Percentiles rank a stretch among this genome's conserved stretches.
Evolutionary conservation across 2,113 vertebrate genomes (phyloP).

Genomic region (Chinchilla lanigera): DNA sequence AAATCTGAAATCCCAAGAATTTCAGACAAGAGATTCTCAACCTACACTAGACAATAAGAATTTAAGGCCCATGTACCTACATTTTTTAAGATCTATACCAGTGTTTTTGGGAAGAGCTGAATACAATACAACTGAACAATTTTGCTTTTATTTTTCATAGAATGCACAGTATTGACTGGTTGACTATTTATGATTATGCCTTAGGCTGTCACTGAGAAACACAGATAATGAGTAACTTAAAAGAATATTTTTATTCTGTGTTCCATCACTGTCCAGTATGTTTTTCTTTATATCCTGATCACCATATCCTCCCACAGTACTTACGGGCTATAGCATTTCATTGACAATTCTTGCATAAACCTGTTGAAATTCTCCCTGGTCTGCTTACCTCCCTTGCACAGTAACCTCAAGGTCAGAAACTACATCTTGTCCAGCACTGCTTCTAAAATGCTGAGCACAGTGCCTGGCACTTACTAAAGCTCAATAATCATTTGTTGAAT

Average conservation of each 20-base stretch:
- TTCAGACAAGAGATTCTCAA: not conserved
- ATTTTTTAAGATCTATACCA: not conserved
- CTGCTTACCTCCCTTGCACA: not conserved
- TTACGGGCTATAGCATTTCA: not conserved
- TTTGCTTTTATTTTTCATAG: not conserved
- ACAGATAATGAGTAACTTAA: not conserved
- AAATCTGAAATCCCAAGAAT: not conserved
- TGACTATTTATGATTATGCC: not conserved
- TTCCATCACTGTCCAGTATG: not conserved
- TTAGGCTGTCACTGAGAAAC: not conserved
- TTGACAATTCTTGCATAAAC: conserved; percentile 1
- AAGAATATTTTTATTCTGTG: conserved; percentile 12
- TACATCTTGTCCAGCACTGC: not conserved
- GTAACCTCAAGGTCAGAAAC: not conserved
- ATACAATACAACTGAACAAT: not conserved
- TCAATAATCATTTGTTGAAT: not conserved
- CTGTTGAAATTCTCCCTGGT: not conserved
- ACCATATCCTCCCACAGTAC: not conserved
- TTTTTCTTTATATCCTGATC: conserved; percentile 38
- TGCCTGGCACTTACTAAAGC: not conserved
- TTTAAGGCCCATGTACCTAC: not conserved
- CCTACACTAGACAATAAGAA: not conserved
- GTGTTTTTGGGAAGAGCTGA: not conserved
- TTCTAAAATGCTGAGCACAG: not conserved
- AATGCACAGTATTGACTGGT: not conserved